These are phyloP conservation scores for Zootoca vivipara DNA, from an alignment of 2,113 vertebrate genomes.

Conservation along the genomic window DNA sequence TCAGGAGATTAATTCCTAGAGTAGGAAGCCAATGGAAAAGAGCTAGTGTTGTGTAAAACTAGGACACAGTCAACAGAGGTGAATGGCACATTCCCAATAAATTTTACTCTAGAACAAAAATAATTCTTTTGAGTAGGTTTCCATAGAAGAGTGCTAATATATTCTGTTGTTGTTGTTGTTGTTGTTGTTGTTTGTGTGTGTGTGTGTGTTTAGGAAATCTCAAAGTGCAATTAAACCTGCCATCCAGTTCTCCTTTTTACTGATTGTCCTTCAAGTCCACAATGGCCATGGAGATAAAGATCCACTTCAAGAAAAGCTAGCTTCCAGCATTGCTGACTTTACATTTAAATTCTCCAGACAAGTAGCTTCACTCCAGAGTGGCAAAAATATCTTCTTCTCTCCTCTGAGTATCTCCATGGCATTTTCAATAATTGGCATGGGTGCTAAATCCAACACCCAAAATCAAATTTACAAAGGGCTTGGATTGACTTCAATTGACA, in stretches of 20 bases:
- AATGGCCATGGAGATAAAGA: too few relatives aligned
- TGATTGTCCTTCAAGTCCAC: not conserved
- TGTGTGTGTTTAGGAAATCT: too few relatives aligned
- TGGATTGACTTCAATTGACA: slow-evolving; percentile 52
- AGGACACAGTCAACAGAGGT: too few relatives aligned
- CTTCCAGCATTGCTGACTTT: slow-evolving; percentile 75
- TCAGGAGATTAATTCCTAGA: too few relatives aligned
- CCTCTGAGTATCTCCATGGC: slow-evolving; percentile 71
- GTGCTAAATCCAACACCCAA: slow-evolving; percentile 60
- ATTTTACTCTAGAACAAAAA: too few relatives aligned
- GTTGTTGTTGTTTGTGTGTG: too few relatives aligned
- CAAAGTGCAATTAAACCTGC: slow-evolving; percentile 50
- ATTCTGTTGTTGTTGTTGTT: too few relatives aligned
- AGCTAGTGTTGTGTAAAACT: too few relatives aligned
- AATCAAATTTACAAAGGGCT: slow-evolving; percentile 68
- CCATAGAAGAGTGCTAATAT: too few relatives aligned
- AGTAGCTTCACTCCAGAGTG: slow-evolving; percentile 34
- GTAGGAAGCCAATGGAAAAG: too few relatives aligned
- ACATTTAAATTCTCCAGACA: slow-evolving; percentile 74
- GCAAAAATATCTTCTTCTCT: slow-evolving; percentile 78
- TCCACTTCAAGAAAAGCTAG: slow-evolving; percentile 39
- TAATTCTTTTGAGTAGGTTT: too few relatives aligned
- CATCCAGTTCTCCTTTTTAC: slow-evolving; percentile 45
- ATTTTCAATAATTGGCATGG: slow-evolving; percentile 69
- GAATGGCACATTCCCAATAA: too few relatives aligned